Percentiles rank a stretch among this genome's conserved stretches.
phyloP scores from a whole-genome alignment of 2,113 vertebrate genomes.

The Bettongia penicillata region DNA sequence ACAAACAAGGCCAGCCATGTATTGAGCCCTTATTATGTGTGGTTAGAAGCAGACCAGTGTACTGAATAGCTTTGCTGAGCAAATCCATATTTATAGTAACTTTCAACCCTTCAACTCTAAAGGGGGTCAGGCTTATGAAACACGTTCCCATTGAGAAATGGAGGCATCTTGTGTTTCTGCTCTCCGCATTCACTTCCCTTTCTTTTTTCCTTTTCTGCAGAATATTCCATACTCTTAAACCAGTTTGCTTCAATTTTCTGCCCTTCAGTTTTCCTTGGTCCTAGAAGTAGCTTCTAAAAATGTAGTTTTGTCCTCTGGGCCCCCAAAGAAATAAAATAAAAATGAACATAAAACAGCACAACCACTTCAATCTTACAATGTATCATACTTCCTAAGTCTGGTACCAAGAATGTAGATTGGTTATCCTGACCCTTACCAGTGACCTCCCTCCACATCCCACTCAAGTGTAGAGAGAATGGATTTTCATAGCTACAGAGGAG shows the following conservation, averaged over 20 bases:
- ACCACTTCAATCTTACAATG: background rate
- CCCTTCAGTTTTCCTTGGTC: background rate
- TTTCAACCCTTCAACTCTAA: background rate
- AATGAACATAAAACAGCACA: background rate
- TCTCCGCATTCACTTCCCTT: slow-evolving; percentile 49
- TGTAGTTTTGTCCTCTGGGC: background rate
- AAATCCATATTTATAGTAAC: background rate
- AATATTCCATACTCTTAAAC: background rate
- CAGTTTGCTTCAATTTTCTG: slow-evolving; percentile 15
- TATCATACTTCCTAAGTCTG: background rate
- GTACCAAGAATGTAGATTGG: background rate
- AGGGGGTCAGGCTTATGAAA: slow-evolving; percentile 38
- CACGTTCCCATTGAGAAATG: slow-evolving; percentile 49
- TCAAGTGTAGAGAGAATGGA: background rate
- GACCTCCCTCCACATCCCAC: background rate
- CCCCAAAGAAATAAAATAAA: background rate
- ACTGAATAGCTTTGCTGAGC: background rate
- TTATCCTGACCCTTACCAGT: background rate
- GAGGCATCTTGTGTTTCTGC: slow-evolving; percentile 21
- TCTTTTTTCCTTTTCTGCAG: slow-evolving; percentile 24
- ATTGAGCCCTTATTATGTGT: background rate
- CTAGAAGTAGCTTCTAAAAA: background rate
- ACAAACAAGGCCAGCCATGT: background rate
- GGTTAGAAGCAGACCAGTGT: background rate
- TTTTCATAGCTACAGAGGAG: background rate